Conservation (phyloP, 2,888 invertebrate species). For the Drosophila peninsularis region DNA sequence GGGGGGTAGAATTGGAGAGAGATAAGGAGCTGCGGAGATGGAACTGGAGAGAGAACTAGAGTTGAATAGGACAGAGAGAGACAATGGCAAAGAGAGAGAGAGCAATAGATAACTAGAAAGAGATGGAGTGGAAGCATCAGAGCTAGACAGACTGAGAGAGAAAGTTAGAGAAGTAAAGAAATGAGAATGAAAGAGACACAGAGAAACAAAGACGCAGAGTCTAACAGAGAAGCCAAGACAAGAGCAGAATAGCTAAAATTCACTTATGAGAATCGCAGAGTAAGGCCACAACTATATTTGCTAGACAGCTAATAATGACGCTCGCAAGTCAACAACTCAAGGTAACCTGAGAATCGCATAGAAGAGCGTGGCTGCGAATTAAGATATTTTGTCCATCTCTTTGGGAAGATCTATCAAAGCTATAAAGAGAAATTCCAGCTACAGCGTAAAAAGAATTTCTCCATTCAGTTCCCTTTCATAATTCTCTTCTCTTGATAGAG, state of each 20-base stretch:
- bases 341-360: background rate
- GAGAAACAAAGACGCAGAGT: background rate
- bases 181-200: too few species aligned
- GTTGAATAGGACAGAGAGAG: background rate
- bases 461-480: background rate
- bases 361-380: background rate
- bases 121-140: too few species aligned
- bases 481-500: slow-evolving; percentile 13
- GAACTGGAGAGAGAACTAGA: background rate
- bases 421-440: background rate
- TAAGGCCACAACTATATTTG: background rate
- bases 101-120: too few species aligned
- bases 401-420: background rate
- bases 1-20: background rate
- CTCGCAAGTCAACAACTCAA: too few species aligned
- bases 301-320: too few species aligned
- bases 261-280: slow-evolving; percentile 2
- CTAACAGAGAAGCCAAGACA: too few species aligned
- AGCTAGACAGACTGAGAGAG: background rate
- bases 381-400: background rate
- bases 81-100: background rate
- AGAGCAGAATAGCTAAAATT: too few species aligned
- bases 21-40: too few species aligned
- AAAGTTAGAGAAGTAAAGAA: too few species aligned
- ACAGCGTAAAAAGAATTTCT: too few species aligned